Evolutionary conservation across 2,797 vertebrate genomes (phyloP), one percentile per base, ranked within the genome.

Genomic region (Malacoctenus gilli): DNA sequence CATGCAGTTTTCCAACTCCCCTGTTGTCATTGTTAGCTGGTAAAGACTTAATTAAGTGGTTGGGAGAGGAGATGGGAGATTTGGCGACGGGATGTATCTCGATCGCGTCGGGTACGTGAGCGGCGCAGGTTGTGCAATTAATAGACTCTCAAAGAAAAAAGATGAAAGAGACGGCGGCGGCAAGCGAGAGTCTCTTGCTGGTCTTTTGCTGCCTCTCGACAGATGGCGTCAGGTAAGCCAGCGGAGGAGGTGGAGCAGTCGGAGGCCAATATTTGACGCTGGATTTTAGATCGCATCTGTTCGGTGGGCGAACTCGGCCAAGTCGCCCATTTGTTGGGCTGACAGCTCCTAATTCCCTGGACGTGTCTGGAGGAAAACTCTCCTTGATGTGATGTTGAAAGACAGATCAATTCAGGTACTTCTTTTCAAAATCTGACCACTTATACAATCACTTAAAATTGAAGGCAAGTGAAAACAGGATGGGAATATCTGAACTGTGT

Each of bases 171-270:
- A 59, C 53, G 46, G 37, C 46, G 32, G 14, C 39, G 54, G 66
- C 34, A 22, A 43, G 61, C 46, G 39, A 39, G 2, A 31, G 50
- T 22, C 40, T 64, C 49, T 40, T 31, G 40, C 35, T 57, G 46
- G 46, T 68, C 38, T 62, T 64, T 48, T 53, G 44, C 55, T 40
- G 32, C 49, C 35, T 52, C 57, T 55, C 15, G 34, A 71, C 70
- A 83, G 74, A 83, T 75, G 74, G 71, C 52, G 47, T 34, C 52
- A 66, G 61, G 55, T 75, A 34, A 57, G 58, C 44, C 18, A 18
- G 51, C 64, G 41, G 63, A 67, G 59, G 3, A 59, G 59, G 74
- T 61, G 51, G 48, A 82, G 56, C 49, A 34, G 61, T 51, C 54
- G 65, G 64, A 51, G 43, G 30, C 61, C 48, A 50, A 62, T 32